These are phyloP conservation scores for Yponomeuta plumbellus DNA, from an alignment of 2,888 invertebrate species.

Conservation along the genomic window DNA sequence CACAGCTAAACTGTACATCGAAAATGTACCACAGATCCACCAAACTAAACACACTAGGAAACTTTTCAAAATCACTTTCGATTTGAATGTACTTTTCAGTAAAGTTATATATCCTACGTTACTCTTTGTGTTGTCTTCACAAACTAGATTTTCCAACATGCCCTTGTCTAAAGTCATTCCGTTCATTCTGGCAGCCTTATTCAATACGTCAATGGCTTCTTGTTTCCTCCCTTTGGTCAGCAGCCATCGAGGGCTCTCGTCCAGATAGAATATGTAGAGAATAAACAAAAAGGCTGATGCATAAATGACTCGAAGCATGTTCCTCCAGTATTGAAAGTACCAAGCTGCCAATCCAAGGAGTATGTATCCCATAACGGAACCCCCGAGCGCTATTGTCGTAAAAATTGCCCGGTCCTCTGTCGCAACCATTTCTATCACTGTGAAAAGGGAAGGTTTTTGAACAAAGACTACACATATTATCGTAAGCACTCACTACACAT, in stretches of 20 bases:
- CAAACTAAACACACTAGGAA: slow-evolving; percentile 45
- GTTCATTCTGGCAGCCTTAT: slow-evolving; percentile 60
- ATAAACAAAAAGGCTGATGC: slow-evolving; percentile 78
- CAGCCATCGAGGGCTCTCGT: slow-evolving; percentile 82
- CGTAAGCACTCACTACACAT: no score
- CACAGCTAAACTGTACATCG: slow-evolving; percentile 81
- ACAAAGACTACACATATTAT: no score
- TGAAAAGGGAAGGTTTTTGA: slow-evolving; percentile 21
- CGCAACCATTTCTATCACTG: slow-evolving; percentile 79
- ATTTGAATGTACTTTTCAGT: slow-evolving; percentile 46
- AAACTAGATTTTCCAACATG: slow-evolving; percentile 9
- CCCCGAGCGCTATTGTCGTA: slow-evolving; percentile 67
- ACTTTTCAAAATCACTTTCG: slow-evolving; percentile 43
- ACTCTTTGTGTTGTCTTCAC: slow-evolving; percentile 13
- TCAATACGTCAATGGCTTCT: slow-evolving; percentile 73
- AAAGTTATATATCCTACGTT: slow-evolving; percentile 6
- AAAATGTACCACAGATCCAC: slow-evolving; percentile 76
- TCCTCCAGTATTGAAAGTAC: slow-evolving; percentile 77
- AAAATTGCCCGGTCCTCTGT: slow-evolving; percentile 73
- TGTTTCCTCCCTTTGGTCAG: slow-evolving; percentile 75
- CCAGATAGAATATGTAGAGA: slow-evolving; percentile 75
- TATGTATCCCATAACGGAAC: slow-evolving; percentile 76
- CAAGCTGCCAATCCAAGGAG: slow-evolving; percentile 78
- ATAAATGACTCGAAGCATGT: slow-evolving; percentile 76
- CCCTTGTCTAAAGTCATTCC: slow-evolving; percentile 21